phyloP scores from a whole-genome alignment of 1,140 invertebrate species.

The Amyelois transitella region DNA sequence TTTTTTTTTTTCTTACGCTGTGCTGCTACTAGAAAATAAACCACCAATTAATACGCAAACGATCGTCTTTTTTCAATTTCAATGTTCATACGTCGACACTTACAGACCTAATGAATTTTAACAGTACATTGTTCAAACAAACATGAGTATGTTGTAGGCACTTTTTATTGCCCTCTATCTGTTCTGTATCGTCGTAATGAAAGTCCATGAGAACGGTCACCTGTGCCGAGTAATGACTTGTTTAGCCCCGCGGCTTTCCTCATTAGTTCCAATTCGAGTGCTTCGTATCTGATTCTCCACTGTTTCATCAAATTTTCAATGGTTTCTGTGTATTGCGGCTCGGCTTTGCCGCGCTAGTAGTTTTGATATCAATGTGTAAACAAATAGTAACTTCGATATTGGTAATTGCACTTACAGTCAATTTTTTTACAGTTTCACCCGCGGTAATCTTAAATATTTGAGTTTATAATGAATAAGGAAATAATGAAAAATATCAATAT shows the following conservation, averaged over 20 bases:
- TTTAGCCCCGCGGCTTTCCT: slow-evolving; percentile 51
- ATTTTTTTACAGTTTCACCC: no score
- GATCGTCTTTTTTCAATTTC: not conserved
- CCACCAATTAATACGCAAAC: no score
- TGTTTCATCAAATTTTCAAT: not conserved
- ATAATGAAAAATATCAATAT: no score
- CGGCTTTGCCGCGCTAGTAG: no score
- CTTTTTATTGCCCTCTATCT: slow-evolving; percentile 44
- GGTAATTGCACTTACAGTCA: no score
- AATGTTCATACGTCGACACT: not conserved
- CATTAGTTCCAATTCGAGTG: slow-evolving; percentile 44
- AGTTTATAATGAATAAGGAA: no score
- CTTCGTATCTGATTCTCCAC: not conserved
- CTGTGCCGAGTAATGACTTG: slow-evolving; percentile 44
- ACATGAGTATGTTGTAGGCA: slow-evolving; percentile 37
- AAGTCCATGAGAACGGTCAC: slow-evolving; percentile 48
- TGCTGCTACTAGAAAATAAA: no score
- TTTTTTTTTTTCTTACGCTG: no score
- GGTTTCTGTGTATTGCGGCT: not conserved
- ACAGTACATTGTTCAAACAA: not conserved
- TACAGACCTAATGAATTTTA: not conserved
- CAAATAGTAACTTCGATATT: no score
- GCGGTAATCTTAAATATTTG: no score
- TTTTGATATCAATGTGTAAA: no score
- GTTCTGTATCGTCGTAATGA: slow-evolving; percentile 45